These are phyloP conservation scores for Dryobota labecula DNA, from an alignment of 2,888 invertebrate genomes.

Conservation along the genomic window DNA sequence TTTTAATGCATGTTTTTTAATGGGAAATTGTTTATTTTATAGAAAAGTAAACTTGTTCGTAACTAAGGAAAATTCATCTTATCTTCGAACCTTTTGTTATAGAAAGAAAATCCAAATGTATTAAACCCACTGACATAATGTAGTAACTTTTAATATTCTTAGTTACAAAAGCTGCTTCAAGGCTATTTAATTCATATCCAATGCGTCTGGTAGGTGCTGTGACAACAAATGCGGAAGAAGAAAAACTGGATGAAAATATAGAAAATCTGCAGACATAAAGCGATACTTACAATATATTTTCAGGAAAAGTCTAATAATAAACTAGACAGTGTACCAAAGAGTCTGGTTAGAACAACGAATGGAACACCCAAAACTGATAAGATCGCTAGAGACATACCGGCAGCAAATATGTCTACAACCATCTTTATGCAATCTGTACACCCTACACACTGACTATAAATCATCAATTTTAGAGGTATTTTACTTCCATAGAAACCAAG, in stretches of 20 bases:
- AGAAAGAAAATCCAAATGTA: neutral
- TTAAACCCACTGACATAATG: neutral
- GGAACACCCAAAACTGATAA: neutral
- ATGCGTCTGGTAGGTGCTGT: too few relatives aligned
- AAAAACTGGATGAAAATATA: neutral
- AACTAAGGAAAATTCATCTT: neutral
- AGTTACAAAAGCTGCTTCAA: neutral
- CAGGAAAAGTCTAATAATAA: neutral
- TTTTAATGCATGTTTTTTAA: neutral
- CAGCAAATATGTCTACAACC: conserved; percentile 6
- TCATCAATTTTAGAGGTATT: conserved; percentile 9
- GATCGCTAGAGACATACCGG: neutral
- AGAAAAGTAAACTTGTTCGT: neutral
- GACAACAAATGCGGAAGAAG: neutral
- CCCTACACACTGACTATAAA: neutral
- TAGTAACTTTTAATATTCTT: neutral
- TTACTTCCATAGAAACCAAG: conserved; percentile 14
- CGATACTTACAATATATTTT: neutral
- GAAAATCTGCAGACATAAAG: neutral
- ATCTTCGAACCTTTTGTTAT: neutral
- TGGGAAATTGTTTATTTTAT: neutral
- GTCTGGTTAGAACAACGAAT: neutral
- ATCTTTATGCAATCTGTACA: neutral
- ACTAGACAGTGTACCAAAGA: neutral
- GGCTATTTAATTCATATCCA: neutral